Conservation (phyloP, 1,140 invertebrate species). For the Drosophila azteca region DNA sequence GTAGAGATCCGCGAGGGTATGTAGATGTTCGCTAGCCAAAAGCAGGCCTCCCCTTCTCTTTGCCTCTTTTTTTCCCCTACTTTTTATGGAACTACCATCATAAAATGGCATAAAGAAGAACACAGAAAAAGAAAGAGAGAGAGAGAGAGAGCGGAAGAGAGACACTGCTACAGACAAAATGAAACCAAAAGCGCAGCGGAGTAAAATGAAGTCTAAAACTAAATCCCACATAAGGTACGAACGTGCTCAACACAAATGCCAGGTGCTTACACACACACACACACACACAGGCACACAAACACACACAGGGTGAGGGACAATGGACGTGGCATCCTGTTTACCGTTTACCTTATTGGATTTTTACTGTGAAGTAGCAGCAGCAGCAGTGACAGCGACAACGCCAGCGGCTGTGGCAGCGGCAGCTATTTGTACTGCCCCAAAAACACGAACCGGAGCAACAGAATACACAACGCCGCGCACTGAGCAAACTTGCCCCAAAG, state of each 20-base stretch:
- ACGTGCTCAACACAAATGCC: conserved; percentile 82
- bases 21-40: background rate
- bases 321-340: conserved; percentile 25
- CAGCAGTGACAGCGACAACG: background rate
- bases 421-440: conserved; percentile 52
- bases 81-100: conserved; percentile 72
- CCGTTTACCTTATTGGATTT: conserved; percentile 75
- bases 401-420: background rate
- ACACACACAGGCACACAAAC: conserved; percentile 3
- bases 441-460: background rate
- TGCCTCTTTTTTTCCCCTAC: conserved; percentile 31
- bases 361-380: conserved; percentile 39
- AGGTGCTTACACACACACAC: conserved; percentile 62
- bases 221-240: conserved; percentile 81
- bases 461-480: conserved; percentile 2
- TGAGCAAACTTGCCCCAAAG: conserved; percentile 64
- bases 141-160: background rate
- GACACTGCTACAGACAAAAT: conserved; percentile 50
- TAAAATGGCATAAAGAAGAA: conserved; percentile 74
- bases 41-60: conserved; percentile 2
- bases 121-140: background rate
- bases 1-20: too few relatives aligned
- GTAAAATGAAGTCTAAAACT: conserved; percentile 82
- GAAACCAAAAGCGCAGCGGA: conserved; percentile 80
- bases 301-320: background rate